A percentile compares a stretch with the other conserved stretches of the same genome.
Evolutionary conservation across 2,888 invertebrate genomes (phyloP).

Genomic region (Drosophila borealis): DNA sequence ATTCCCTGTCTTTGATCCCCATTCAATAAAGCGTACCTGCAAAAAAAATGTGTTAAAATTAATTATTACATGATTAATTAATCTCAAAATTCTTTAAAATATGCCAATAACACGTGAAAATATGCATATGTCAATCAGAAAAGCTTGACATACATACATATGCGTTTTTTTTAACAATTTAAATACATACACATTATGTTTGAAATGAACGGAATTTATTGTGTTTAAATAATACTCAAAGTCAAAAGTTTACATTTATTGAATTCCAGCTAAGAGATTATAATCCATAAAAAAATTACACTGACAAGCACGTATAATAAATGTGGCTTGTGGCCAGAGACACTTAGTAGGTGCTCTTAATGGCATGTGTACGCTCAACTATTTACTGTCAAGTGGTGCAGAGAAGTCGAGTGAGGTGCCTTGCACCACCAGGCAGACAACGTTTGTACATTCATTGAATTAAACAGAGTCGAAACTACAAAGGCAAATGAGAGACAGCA

Average conservation of each 20-base stretch:
- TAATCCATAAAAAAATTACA: background rate
- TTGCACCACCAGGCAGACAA: conserved; percentile 1
- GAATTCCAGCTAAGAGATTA: background rate
- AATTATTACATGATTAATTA: conserved; percentile 9
- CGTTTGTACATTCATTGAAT: conserved; percentile 3
- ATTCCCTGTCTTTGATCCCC: background rate
- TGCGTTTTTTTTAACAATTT: background rate
- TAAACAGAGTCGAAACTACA: conserved; percentile 8
- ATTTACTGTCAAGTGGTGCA: conserved; percentile 7
- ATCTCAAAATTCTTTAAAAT: conserved; percentile 1
- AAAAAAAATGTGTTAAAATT: conserved; percentile 14
- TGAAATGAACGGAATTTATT: background rate
- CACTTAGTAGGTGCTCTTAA: conserved; percentile 13
- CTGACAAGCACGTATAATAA: conserved; percentile 3
- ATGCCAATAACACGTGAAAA: background rate
- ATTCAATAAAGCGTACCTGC: conserved; percentile 26
- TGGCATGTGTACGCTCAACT: conserved; percentile 8
- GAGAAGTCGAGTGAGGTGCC: background rate
- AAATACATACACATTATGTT: conserved; percentile 1
- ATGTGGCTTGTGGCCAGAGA: background rate
- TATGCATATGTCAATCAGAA: background rate
- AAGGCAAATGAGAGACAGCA: conserved; percentile 12
- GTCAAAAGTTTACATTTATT: background rate
- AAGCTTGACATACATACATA: background rate
- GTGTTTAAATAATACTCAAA: background rate